phyloP scores from a whole-genome alignment of 2,113 vertebrate species.

The Grus americana region DNA sequence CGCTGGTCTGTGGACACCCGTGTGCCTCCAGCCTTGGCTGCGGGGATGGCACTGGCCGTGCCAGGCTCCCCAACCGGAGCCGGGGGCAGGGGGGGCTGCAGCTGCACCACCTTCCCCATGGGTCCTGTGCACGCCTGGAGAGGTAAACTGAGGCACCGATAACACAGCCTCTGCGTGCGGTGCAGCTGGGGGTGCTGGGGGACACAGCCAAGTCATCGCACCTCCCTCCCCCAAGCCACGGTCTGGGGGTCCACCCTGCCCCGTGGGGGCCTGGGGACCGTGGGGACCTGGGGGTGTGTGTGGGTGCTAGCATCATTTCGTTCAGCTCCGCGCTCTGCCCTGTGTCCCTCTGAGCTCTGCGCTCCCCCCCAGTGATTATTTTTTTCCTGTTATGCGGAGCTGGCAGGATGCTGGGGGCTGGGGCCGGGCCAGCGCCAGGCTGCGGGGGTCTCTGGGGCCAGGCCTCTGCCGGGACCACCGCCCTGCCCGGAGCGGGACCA shows the following conservation, averaged over 20 bases:
- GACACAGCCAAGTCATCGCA: rapidly evolving
- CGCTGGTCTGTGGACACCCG: rapidly evolving
- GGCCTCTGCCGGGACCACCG: background rate
- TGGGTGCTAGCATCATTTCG: no score
- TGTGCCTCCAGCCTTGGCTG: background rate
- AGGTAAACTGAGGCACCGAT: background rate
- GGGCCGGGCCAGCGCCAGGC: no score
- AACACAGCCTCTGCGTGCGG: no score
- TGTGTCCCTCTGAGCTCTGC: background rate
- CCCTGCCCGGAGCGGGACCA: background rate
- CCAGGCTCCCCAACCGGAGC: background rate
- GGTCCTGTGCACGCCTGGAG: background rate
- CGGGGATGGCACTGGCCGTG: rapidly evolving
- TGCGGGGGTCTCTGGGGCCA: rapidly evolving
- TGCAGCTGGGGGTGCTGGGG: no score
- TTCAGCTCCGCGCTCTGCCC: background rate
- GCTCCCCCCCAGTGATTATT: background rate
- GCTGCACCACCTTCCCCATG: rapidly evolving
- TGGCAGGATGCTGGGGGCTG: background rate
- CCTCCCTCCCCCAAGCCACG: background rate
- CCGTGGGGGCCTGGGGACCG: background rate
- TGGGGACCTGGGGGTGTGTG: no score
- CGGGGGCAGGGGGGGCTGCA: no score
- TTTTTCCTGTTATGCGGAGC: background rate
- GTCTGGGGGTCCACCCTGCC: background rate